Conservation (phyloP, 2,113 vertebrate species). For the Gopherus evgoodei region DNA sequence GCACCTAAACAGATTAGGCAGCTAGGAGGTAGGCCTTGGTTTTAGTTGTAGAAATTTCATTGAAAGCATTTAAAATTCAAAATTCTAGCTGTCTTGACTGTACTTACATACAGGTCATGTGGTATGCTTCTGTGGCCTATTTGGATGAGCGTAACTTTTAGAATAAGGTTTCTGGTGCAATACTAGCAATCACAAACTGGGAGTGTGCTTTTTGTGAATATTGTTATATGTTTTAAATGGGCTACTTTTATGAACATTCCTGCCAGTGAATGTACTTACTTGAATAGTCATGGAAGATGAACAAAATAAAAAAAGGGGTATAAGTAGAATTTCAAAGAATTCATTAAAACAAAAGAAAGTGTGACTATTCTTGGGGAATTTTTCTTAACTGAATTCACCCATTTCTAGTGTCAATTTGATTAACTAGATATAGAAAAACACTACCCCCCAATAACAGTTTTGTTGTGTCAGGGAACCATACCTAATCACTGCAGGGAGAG, state of each 20-base stretch:
- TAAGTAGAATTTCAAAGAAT: constrained; percentile 34
- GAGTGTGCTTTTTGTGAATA: constrained; percentile 21
- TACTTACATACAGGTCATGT: not conserved
- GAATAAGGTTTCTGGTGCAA: not conserved
- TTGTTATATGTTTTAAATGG: not conserved
- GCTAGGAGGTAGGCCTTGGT: not conserved
- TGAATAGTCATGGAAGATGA: constrained; percentile 40
- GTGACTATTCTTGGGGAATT: not conserved
- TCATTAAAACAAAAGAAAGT: constrained; percentile 1
- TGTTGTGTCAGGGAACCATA: not conserved
- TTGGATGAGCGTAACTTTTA: not conserved
- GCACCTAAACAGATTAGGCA: not conserved
- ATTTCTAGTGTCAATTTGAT: not conserved
- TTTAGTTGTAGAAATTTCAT: not conserved
- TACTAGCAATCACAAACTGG: constrained; percentile 2
- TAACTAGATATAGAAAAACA: constrained; percentile 6
- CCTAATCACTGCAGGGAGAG: not conserved
- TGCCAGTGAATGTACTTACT: constrained; percentile 8
- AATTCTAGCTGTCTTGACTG: not conserved
- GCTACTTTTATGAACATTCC: not conserved
- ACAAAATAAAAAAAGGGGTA: not conserved
- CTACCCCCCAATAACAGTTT: not conserved
- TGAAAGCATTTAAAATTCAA: not conserved
- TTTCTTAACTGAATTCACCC: constrained; percentile 11
- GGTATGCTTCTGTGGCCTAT: not conserved